Evolutionary conservation across 2,113 vertebrate genomes (phyloP), one percentile per base, ranked within the genome.

Genomic region (Girardinichthys multiradiatus): DNA sequence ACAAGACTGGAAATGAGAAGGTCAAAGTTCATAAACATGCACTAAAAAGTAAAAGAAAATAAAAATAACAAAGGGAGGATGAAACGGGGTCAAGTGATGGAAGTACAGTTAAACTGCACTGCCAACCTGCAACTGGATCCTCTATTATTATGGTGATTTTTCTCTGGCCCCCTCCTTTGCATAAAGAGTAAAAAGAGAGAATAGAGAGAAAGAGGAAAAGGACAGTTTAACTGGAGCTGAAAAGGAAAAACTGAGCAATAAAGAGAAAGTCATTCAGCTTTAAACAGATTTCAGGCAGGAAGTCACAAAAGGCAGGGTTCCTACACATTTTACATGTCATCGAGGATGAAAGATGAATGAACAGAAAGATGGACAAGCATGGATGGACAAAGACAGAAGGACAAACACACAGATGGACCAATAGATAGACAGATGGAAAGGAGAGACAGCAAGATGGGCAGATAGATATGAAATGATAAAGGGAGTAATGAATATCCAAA

Each of bases 131-230:
- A 81, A 97, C 93, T 54, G 98, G 97, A 83, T 99, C 97, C 94
- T 99, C 98, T 93, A 99, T 95, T 95, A 99, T 98, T 95, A 98
- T 96, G 95, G 95, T 96, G 97, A 99, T 98, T 95, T 96, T 96
- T 94, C 97, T 95, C 92, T 94, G 95, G 88, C 94, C 94, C 90
- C 94, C 96, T 97, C 90, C 93, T 94, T 94, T 26, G 86, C 74
- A 84, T 63, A 79, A 59, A 83, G 13, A 59, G 83, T 62, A 51
- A 70, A 81, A 42, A 33, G 67, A 69, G 65, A 85, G 68, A 88
- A 35, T 76, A 81, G 48, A 87, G n/a, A 86, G 63, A 87, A 64
- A 91, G 39, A 83, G 84, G 65, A 94, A 68, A 91, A 57, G 90
- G 74, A 82, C n/a, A 59, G 59, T 64, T 78, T 85, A 86, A 73